phyloP scores from a whole-genome alignment of 1,140 invertebrate species.

The Neelides sp. region DNA sequence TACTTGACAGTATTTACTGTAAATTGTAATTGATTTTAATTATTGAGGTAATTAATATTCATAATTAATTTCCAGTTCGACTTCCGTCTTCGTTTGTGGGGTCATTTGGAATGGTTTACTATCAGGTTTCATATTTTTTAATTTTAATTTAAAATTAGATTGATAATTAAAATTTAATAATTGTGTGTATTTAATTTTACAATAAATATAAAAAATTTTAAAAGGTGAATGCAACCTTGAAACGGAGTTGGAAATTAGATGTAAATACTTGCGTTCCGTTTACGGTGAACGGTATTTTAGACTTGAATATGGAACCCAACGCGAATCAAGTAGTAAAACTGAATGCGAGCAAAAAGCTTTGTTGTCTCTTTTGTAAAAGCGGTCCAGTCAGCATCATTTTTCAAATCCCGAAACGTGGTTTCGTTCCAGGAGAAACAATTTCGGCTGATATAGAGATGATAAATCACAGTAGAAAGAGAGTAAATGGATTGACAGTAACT shows the following conservation, averaged over 20 bases:
- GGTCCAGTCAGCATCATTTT: conserved; percentile 13
- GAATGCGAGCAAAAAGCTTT: conserved; percentile 7
- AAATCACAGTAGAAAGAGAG: conserved; percentile 5
- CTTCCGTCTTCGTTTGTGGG: conserved; percentile 11
- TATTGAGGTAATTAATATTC: too few relatives aligned
- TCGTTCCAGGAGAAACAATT: conserved; percentile 16
- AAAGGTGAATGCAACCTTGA: neutral
- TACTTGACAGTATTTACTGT: too few relatives aligned
- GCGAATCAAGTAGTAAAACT: neutral
- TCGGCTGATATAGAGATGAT: conserved; percentile 2
- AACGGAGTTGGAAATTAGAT: neutral
- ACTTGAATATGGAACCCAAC: conserved; percentile 14
- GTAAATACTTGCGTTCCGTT: conserved; percentile 6
- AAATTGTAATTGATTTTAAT: too few relatives aligned
- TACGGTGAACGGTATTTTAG: conserved; percentile 16
- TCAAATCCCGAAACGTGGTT: conserved; percentile 4
- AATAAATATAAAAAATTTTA: too few relatives aligned
- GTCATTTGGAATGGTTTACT: conserved; percentile 5
- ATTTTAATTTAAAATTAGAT: too few relatives aligned
- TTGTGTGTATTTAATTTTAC: too few relatives aligned
- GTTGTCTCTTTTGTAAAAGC: conserved; percentile 13
- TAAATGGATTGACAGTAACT: conserved; percentile 8
- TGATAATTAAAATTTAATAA: too few relatives aligned
- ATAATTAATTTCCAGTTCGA: neutral
- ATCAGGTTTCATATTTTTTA: too few relatives aligned